Conservation (phyloP, 2,113 vertebrate genomes). For the Coptodon bakossiorum region DNA sequence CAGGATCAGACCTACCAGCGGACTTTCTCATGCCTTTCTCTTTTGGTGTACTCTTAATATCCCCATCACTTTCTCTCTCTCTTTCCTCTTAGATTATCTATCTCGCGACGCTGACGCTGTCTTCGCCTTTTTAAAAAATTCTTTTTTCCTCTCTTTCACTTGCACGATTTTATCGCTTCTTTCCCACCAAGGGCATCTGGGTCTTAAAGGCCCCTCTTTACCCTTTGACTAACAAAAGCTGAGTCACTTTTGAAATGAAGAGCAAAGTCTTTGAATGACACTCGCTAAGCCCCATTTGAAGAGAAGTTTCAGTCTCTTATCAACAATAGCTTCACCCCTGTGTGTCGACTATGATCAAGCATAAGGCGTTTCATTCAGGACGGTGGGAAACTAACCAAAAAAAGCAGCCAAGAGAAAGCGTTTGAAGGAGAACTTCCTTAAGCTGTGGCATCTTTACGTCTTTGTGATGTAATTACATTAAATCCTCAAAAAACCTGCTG, state of each 20-base stretch:
- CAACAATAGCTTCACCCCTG: constrained; percentile 39
- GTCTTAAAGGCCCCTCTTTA: constrained; percentile 36
- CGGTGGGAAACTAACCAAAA: constrained; percentile 42
- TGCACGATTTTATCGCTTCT: constrained; percentile 23
- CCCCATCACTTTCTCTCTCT: constrained; percentile 42
- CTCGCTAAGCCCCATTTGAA: constrained; percentile 59
- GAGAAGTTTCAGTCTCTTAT: constrained; percentile 53
- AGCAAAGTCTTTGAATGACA: constrained; percentile 48
- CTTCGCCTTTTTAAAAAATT: background rate
- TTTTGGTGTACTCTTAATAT: constrained; percentile 20
- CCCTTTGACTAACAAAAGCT: constrained; percentile 52
- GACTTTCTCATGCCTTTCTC: constrained; percentile 56
- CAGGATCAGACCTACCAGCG: constrained; percentile 50
- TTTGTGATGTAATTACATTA: constrained; percentile 40
- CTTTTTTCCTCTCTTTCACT: background rate
- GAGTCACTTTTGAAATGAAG: constrained; percentile 61
- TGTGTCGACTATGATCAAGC: constrained; percentile 38
- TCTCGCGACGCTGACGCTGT: background rate
- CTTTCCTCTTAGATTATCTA: constrained; percentile 29
- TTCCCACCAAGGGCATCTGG: constrained; percentile 43
- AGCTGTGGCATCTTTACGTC: constrained; percentile 24
- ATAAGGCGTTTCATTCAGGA: constrained; percentile 27
- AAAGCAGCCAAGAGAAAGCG: background rate
- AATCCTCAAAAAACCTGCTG: constrained; percentile 24
- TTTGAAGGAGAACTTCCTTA: constrained; percentile 29